Conservation (phyloP, 2,797 vertebrate species). For the Centroberyx gerrardi region DNA sequence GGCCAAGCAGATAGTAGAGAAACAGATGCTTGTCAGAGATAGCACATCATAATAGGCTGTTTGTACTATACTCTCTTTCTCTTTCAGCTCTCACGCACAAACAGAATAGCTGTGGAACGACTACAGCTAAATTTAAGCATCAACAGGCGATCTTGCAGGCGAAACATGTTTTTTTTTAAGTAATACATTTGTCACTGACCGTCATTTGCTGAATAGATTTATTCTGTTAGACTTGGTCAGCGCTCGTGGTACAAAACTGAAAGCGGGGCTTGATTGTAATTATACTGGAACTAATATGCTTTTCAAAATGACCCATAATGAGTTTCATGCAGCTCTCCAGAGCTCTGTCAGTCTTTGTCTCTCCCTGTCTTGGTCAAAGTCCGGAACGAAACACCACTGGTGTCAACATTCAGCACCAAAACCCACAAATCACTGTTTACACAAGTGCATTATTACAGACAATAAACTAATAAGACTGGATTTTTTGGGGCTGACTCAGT, state of each 20-base stretch:
- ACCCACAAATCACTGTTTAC: neutral
- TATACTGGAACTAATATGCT: conserved; percentile 78
- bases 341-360: conserved; percentile 59
- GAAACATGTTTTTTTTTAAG: neutral
- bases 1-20: conserved; percentile 50
- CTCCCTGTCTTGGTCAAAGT: conserved; percentile 53
- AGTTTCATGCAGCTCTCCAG: conserved; percentile 62
- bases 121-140: conserved; percentile 32
- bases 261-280: conserved; percentile 69
- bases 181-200: too few species aligned
- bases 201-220: conserved; percentile 29
- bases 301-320: conserved; percentile 76
- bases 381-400: conserved; percentile 27
- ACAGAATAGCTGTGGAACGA: conserved; percentile 47
- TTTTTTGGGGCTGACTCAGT: too few species aligned
- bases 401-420: conserved; percentile 34
- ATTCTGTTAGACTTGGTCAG: conserved; percentile 43
- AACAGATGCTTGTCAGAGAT: conserved; percentile 68
- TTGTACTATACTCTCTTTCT: conserved; percentile 45
- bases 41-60: conserved; percentile 44
- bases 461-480: too few species aligned
- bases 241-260: conserved; percentile 46
- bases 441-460: too few species aligned
- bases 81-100: conserved; percentile 47
- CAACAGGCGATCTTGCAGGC: neutral